Base-by-base conservation (phyloP, 2,797 vertebrate species). In the Poliocrania exsul region DNA sequence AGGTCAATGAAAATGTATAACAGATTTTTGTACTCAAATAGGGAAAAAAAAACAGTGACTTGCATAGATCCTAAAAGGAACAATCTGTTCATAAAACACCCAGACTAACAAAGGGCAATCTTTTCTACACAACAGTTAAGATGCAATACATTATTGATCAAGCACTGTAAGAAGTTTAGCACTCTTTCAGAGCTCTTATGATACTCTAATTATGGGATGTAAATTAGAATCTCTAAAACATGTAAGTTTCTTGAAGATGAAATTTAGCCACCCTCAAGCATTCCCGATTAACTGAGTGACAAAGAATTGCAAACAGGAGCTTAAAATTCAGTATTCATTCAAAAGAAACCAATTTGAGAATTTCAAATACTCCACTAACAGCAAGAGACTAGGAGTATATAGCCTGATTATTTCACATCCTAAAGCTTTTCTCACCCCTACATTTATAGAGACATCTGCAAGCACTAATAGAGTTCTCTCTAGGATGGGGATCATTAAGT, bases 401-500 rank as follows among this genome's bases (percentile, higher is more conserved):
- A 90, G 85, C 54, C 88, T 96, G 92, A 96, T 95, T 97, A 95
- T 97, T 96, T 97, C 90, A 91, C 73, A 93, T 95, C 87, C 90
- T 95, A 82, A 94, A 96, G 89, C 90, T 84, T 94, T 94, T 88
- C 84, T 93, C 87, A 77, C 83, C 71, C 74, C 38, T 89, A 61
- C 89, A 78, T 95, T 97, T 97, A 92, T 61, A 91, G 40, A 91
- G 89, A 97, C 97, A 96, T 98, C 95, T 97, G 95, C 93, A 97
- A 96, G 94, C 29, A 53, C 72, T 97, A 97, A 97, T 92, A 83
- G 91, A 97, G 65, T 95, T 97, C 88, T 95, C 91, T 97, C 86
- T 58, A 89, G 79, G 87, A 96, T 93, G 84, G 70, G 81, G 87
- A 97, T 97, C 95, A 97, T 97, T 97, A 97, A 97, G 95, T 95